Percentiles rank a stretch among this genome's conserved stretches.
Evolutionary conservation across 2,113 vertebrate species (phyloP).

Genomic region (Atractosteus spatula): DNA sequence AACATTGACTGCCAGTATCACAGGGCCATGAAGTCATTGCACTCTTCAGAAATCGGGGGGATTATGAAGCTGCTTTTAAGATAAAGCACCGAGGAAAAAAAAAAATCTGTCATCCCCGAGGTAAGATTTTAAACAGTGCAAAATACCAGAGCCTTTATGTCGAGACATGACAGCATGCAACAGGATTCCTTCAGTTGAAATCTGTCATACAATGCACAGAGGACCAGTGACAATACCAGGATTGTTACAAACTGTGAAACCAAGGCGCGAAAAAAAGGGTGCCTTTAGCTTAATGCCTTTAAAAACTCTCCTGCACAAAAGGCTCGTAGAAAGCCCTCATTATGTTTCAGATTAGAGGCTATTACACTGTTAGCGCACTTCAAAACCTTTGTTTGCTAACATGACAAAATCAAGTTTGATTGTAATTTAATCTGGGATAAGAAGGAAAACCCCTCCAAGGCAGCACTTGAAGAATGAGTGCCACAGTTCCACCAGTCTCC

Average conservation of each 20-base stretch:
- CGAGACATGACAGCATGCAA: conserved; percentile 41
- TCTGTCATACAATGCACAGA: conserved; percentile 26
- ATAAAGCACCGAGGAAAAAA: not conserved
- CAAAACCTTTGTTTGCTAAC: conserved; percentile 73
- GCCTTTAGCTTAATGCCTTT: conserved; percentile 27
- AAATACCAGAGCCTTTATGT: conserved; percentile 12
- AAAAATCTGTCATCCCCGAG: conserved; percentile 31
- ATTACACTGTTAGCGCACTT: conserved; percentile 65
- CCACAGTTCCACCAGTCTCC: conserved; percentile 17
- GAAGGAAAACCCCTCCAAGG: conserved; percentile 48
- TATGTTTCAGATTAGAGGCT: conserved; percentile 68
- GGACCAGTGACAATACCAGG: conserved; percentile 27
- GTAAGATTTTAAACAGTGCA: conserved; percentile 34
- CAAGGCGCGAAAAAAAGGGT: conserved; percentile 27
- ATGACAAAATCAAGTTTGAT: conserved; percentile 66
- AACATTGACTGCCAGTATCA: conserved; percentile 12
- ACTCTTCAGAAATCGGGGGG: conserved; percentile 31
- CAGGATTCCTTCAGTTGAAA: conserved; percentile 32
- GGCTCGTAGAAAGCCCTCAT: conserved; percentile 54
- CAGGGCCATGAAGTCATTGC: conserved; percentile 46
- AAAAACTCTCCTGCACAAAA: conserved; percentile 19
- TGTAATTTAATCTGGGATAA: conserved; percentile 64
- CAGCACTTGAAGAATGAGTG: conserved; percentile 20
- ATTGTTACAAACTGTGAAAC: conserved; percentile 28
- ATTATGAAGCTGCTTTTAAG: conserved; percentile 31